phyloP scores from a whole-genome alignment of 2,797 vertebrate species.

The Pseudochaenichthys georgianus region DNA sequence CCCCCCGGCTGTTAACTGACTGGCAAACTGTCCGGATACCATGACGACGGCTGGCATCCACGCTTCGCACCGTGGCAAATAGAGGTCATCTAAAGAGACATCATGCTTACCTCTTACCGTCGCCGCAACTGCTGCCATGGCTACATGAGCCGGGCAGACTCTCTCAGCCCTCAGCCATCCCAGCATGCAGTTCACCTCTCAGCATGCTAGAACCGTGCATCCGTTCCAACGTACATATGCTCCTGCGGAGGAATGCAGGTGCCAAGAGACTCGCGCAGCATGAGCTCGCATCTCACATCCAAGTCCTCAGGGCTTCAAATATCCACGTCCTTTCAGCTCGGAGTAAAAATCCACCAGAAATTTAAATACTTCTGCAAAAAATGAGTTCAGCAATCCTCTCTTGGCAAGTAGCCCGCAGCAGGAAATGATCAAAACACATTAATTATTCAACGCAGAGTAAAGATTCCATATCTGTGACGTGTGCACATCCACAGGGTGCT shows the following conservation, averaged over 20 bases:
- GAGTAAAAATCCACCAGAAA: constrained; percentile 30
- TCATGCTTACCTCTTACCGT: constrained; percentile 42
- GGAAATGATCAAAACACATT: constrained; percentile 68
- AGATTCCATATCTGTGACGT: constrained; percentile 56
- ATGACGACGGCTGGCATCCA: constrained; percentile 55
- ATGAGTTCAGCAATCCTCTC: constrained; percentile 16
- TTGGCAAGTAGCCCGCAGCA: constrained; percentile 48
- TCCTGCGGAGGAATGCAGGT: constrained; percentile 50
- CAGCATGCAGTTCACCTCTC: constrained; percentile 67
- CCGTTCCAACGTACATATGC: constrained; percentile 61
- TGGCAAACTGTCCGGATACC: constrained; percentile 51
- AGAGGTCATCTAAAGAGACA: constrained; percentile 72
- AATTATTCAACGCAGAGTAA: constrained; percentile 75
- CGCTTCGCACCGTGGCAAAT: constrained; percentile 35
- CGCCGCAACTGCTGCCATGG: constrained; percentile 40
- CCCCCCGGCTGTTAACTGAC: constrained; percentile 70
- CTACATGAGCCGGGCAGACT: constrained; percentile 37
- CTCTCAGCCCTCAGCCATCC: constrained; percentile 40
- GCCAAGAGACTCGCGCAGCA: constrained; percentile 46
- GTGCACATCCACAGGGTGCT: constrained; percentile 22
- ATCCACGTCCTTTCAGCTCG: constrained; percentile 35
- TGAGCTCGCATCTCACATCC: constrained; percentile 42
- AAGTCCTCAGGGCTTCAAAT: constrained; percentile 41
- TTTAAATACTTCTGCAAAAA: constrained; percentile 25
- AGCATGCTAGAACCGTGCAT: constrained; percentile 39